Percentiles rank a stretch among this genome's conserved stretches.
Conservation (phyloP, 64 coral and sea anemone genomes). For the Platygyra sinensis region DNA sequence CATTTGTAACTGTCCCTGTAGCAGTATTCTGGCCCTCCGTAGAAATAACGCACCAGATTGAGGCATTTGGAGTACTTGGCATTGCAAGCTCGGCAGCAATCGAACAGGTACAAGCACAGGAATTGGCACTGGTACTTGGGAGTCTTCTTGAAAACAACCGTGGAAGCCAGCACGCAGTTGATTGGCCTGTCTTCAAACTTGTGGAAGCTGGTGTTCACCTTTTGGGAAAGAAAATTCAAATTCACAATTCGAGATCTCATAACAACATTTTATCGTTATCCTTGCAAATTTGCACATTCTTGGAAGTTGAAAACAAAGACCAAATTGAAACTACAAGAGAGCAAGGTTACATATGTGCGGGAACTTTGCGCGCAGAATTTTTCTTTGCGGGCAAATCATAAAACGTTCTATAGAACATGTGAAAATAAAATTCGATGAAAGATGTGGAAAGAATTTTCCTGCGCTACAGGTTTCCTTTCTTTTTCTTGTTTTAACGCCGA, state of each 20-base stretch:
- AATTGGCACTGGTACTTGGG: neutral
- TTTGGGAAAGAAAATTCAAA: neutral
- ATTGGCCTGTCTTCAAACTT: neutral
- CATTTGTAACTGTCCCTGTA: neutral
- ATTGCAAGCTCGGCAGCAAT: slow-evolving; percentile 16
- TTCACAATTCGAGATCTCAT: too few relatives aligned
- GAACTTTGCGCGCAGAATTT: too few relatives aligned
- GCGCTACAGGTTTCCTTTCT: too few relatives aligned
- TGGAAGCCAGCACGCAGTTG: slow-evolving; percentile 4
- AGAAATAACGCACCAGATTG: too few relatives aligned
- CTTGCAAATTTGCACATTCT: too few relatives aligned
- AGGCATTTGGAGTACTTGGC: slow-evolving; percentile 1
- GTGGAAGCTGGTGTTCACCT: neutral
- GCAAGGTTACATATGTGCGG: too few relatives aligned
- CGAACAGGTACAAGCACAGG: neutral
- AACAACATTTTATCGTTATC: too few relatives aligned
- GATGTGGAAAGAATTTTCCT: too few relatives aligned
- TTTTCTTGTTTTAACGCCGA: too few relatives aligned
- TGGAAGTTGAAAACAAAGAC: neutral
- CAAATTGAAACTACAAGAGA: neutral
- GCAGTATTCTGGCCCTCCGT: neutral
- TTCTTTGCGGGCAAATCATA: too few relatives aligned
- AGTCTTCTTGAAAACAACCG: neutral
- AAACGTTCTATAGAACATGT: too few relatives aligned
- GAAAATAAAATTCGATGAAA: too few relatives aligned